Evolutionary conservation across 2,113 vertebrate genomes (phyloP), one percentile per base, ranked within the genome.

Genomic region (Oryzias celebensis): DNA sequence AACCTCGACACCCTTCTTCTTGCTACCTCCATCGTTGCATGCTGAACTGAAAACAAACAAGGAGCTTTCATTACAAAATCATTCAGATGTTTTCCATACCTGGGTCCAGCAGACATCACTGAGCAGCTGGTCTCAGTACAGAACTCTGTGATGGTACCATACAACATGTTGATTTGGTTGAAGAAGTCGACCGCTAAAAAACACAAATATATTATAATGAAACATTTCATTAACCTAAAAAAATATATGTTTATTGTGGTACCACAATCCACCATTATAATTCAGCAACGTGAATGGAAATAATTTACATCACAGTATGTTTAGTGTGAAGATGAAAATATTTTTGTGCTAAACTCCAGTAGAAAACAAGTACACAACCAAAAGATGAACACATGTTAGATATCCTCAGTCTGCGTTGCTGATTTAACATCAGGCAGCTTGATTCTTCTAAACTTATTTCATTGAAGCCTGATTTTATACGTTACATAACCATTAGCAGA

Each of bases 151-250:
- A 98, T 98, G 72, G 96, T 98, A 63, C 96, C 96, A 0, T 98
- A 98, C 4, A 98, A 73, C 96, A 98, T 98, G 85, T 98, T 98
- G 84, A 98, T 98, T 77, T 98, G 96, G 86, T 98, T 98, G 90
- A 98, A 98, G 87, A 98, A 98, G 88, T 98, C 96, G 88, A 98
- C 96, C 3, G 95, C 96, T 98, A 76, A 1, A n/a, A 24, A 47
- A 63, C n/a, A 41, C 67, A 5, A 3, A 10, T 14, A 3, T 4
- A 45, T 12, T 47, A 10, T 23, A 20, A 20, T 20, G 20, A 20
- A 20, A 20, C 23, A 16, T 26, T 51, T 43, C 7, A 49, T n/a
- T 60, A 24, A 69, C 42, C 12, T 14, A 4, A 5, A 59, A 17
- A 41, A 4, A 57, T 5, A 18, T 49, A 22, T 16, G 41, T 52